A percentile compares a stretch with the other conserved stretches of the same genome.
Conservation (phyloP, 2,797 vertebrate species). For the Chaunax sp. region DNA sequence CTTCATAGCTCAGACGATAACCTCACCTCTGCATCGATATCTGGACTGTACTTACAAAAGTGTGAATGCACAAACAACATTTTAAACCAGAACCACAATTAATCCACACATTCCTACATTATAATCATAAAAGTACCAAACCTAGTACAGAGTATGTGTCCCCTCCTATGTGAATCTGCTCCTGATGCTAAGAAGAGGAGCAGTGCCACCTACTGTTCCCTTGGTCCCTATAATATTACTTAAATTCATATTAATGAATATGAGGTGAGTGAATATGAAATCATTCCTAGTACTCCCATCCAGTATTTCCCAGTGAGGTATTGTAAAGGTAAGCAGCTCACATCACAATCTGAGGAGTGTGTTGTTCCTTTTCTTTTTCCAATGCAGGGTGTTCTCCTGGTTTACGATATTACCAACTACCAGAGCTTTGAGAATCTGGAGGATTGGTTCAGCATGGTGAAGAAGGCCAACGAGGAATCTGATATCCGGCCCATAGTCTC, state of each 20-base stretch:
- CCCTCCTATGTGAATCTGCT: constrained; percentile 21
- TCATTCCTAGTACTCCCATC: not conserved
- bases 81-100: constrained; percentile 4
- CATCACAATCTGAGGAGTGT: not conserved
- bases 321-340: not conserved
- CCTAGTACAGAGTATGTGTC: constrained; percentile 16
- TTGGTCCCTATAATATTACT: constrained; percentile 36
- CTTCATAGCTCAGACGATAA: constrained; percentile 45
- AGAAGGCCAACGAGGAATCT: constrained; percentile 94
- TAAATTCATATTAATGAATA: constrained; percentile 22
- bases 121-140: constrained; percentile 5
- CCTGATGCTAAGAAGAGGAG: constrained; percentile 64
- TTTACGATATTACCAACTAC: constrained; percentile 97
- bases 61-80: constrained; percentile 2
- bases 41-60: constrained; percentile 19
- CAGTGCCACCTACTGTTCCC: constrained; percentile 82
- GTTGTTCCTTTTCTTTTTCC: constrained; percentile 41
- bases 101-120: not conserved
- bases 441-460: constrained; percentile 95
- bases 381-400: constrained; percentile 92
- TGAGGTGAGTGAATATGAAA: constrained; percentile 9
- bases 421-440: constrained; percentile 99
- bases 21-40: constrained; percentile 19
- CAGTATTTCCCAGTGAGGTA: not conserved
- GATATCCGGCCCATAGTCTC: constrained; percentile 91